Evolutionary conservation across 2,888 invertebrate species (phyloP).

Genomic region (Caradrina clavipalpis): DNA sequence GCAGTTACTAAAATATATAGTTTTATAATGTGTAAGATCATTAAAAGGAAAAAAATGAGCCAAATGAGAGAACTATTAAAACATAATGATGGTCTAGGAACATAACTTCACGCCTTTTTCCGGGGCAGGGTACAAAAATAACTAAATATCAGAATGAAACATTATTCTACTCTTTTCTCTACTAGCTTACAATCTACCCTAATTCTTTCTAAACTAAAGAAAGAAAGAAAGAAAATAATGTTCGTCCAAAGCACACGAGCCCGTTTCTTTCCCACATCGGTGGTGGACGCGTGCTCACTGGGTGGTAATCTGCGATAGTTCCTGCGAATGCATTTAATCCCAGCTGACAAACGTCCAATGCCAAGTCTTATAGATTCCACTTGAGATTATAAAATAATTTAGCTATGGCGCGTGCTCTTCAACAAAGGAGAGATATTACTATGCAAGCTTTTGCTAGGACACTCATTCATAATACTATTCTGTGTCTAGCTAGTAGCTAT

Average conservation of each 20-base stretch:
- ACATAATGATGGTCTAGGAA: too few relatives aligned
- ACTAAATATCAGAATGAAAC: too few relatives aligned
- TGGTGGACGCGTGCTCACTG: slow-evolving; percentile 43
- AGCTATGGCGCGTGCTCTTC: background rate
- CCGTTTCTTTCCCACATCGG: slow-evolving; percentile 18
- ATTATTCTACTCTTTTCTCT: too few relatives aligned
- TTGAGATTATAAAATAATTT: slow-evolving; percentile 32
- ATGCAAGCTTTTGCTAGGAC: background rate
- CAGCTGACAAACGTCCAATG: slow-evolving; percentile 45
- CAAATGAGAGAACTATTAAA: too few relatives aligned
- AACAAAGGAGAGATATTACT: background rate
- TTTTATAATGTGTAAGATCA: too few relatives aligned
- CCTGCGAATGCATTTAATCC: slow-evolving; percentile 54
- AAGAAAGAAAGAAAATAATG: background rate
- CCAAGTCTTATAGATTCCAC: slow-evolving; percentile 34
- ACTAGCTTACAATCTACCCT: too few relatives aligned
- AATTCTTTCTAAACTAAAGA: background rate
- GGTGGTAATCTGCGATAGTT: slow-evolving; percentile 50
- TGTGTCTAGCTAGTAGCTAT: too few relatives aligned
- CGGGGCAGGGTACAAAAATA: too few relatives aligned
- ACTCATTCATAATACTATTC: too few relatives aligned
- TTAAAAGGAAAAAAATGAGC: too few relatives aligned
- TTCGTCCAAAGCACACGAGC: background rate
- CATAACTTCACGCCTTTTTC: too few relatives aligned
- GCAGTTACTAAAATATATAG: too few relatives aligned